These are phyloP conservation scores for Alcis repandata DNA, from an alignment of 2,888 invertebrate species.

Conservation along the genomic window DNA sequence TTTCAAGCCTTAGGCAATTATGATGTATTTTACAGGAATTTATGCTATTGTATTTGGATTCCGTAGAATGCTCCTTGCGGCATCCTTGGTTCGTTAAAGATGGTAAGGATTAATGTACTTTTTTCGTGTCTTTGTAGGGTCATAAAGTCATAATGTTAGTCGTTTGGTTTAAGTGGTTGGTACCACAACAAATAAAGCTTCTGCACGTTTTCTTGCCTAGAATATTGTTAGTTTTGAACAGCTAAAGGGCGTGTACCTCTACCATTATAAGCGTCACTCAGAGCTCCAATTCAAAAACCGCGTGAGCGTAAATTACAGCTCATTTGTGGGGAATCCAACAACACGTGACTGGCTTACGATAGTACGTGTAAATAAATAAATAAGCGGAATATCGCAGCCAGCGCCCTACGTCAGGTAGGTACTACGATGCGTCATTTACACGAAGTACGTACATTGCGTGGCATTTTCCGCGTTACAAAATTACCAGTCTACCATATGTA, in stretches of 20 bases:
- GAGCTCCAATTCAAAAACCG: neutral
- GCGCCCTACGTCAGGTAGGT: constrained; percentile 14
- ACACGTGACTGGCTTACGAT: constrained; percentile 31
- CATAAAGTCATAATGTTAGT: no score
- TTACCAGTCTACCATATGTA: constrained; percentile 23
- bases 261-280: neutral
- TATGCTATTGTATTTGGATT: no score
- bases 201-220: neutral
- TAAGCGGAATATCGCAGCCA: constrained; percentile 15
- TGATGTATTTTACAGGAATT: no score
- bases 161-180: no score
- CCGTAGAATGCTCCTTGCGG: no score
- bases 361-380: constrained; percentile 23
- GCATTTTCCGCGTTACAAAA: constrained; percentile 57
- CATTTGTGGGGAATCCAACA: constrained; percentile 13
- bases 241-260: neutral
- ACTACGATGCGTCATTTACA: constrained; percentile 37
- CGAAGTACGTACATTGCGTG: constrained; percentile 24
- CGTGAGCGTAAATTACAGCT: constrained; percentile 11
- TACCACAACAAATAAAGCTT: no score
- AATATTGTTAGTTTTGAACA: neutral
- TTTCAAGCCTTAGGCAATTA: no score
- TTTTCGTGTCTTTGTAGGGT: no score
- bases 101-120: no score
- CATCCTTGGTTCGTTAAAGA: no score